phyloP scores from a whole-genome alignment of 1,140 invertebrate species.

The Paralvinella palmiformis region DNA sequence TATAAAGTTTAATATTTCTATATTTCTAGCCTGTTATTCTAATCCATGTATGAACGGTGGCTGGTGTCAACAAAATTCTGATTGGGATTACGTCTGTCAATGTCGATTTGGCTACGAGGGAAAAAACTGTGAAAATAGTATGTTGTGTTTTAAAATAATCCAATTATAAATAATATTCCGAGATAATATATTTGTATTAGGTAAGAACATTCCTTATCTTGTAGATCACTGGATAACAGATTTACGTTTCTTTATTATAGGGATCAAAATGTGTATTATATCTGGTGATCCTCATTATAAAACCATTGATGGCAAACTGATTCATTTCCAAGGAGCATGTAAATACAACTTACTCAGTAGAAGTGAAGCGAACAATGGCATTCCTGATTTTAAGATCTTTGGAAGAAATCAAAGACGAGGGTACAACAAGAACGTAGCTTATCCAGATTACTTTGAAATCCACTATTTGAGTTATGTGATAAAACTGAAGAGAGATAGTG shows the following conservation, averaged over 20 bases:
- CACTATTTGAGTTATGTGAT: background rate
- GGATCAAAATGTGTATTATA: background rate
- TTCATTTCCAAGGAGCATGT: constrained; percentile 10
- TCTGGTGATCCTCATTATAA: constrained; percentile 7
- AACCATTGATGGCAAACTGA: background rate
- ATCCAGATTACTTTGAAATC: background rate
- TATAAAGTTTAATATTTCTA: no score
- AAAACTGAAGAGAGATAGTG: background rate
- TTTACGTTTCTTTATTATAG: background rate
- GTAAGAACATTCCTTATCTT: background rate
- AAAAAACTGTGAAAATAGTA: constrained; percentile 7
- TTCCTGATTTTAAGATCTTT: background rate
- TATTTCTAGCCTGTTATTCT: no score
- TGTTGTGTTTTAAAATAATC: background rate
- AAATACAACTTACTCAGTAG: background rate
- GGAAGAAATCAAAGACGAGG: background rate
- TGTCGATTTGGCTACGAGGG: constrained; percentile 16
- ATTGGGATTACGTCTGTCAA: constrained; percentile 16
- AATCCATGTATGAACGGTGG: constrained; percentile 68
- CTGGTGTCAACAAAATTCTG: constrained; percentile 22
- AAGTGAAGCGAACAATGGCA: background rate
- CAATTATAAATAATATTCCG: background rate
- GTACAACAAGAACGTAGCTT: background rate
- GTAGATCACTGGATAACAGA: background rate
- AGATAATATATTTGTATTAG: background rate